Percentiles rank a stretch among this genome's conserved stretches.
phyloP scores from a whole-genome alignment of 2,797 vertebrate species.

The Molossus molossus region DNA sequence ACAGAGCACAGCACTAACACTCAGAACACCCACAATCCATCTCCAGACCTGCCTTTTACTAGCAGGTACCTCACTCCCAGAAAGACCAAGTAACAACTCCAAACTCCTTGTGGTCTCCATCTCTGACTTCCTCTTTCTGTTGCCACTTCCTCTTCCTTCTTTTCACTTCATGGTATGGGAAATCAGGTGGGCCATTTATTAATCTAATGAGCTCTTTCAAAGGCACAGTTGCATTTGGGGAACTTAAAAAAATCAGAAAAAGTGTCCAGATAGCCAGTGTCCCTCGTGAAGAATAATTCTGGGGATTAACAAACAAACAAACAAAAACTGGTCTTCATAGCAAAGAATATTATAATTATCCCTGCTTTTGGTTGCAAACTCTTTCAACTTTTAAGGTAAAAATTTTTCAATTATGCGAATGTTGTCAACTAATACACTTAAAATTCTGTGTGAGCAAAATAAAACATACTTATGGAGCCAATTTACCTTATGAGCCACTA shows the following conservation, averaged over 20 bases:
- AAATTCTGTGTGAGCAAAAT: slow-evolving; percentile 54
- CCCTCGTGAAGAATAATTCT: background rate
- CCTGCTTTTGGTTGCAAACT: background rate
- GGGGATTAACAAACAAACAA: background rate
- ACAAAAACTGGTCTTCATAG: background rate
- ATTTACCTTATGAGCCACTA: slow-evolving; percentile 29
- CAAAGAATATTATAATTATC: background rate
- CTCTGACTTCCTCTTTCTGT: background rate
- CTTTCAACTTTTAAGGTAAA: slow-evolving; percentile 48
- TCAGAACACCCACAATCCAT: background rate
- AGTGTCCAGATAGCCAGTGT: background rate
- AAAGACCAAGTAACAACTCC: background rate
- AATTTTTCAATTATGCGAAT: slow-evolving; percentile 31
- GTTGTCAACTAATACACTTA: slow-evolving; percentile 48
- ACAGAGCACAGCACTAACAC: background rate
- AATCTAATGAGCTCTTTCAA: background rate
- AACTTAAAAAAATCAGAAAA: slow-evolving; percentile 45
- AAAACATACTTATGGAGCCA: slow-evolving; percentile 19
- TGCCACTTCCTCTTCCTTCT: background rate
- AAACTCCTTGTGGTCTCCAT: background rate
- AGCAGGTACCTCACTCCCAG: background rate
- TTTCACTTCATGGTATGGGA: background rate
- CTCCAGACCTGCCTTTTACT: background rate
- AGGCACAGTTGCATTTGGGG: background rate
- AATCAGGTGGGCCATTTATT: background rate